A percentile compares a stretch with the other conserved stretches of the same genome.
Evolutionary conservation across 2,797 vertebrate genomes (phyloP).

Genomic region (Melanotaenia maccullochi): DNA sequence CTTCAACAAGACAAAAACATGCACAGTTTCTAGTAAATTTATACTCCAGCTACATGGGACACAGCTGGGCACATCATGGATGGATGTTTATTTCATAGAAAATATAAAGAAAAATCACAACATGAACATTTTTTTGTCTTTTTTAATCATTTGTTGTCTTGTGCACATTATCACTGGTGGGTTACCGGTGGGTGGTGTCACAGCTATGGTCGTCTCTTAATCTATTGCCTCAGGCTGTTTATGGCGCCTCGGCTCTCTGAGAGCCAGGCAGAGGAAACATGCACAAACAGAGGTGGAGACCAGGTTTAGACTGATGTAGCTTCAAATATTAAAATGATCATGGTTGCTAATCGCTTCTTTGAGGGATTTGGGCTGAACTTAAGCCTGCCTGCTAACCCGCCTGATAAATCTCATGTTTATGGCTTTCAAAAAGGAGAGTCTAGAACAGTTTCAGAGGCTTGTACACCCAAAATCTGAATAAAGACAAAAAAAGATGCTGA

Average conservation of each 20-base stretch:
- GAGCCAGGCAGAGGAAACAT: constrained; percentile 64
- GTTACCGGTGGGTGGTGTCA: constrained; percentile 81
- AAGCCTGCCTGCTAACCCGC: constrained; percentile 24
- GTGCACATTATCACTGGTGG: constrained; percentile 56
- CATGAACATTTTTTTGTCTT: constrained; percentile 7
- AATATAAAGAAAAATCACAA: constrained; percentile 50
- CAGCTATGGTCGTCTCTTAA: constrained; percentile 87
- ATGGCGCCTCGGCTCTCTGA: constrained; percentile 75
- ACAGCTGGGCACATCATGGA: constrained; percentile 81
- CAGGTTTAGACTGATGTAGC: constrained; percentile 51
- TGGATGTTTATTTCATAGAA: constrained; percentile 44
- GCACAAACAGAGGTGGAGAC: constrained; percentile 57
- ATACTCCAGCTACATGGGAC: constrained; percentile 88
- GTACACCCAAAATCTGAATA: background rate
- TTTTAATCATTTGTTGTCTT: constrained; percentile 37
- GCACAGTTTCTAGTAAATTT: constrained; percentile 89
- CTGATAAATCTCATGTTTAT: constrained; percentile 48
- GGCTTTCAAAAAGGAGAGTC: constrained; percentile 59
- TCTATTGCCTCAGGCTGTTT: constrained; percentile 86
- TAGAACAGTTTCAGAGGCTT: constrained; percentile 35
- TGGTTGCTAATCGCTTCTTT: background rate
- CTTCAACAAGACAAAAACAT: constrained; percentile 92
- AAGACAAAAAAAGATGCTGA: background rate
- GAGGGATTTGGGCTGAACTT: constrained; percentile 1
- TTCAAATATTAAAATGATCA: background rate